phyloP scores from a whole-genome alignment of 2,797 vertebrate genomes.

The Sebastes hubbsi region DNA sequence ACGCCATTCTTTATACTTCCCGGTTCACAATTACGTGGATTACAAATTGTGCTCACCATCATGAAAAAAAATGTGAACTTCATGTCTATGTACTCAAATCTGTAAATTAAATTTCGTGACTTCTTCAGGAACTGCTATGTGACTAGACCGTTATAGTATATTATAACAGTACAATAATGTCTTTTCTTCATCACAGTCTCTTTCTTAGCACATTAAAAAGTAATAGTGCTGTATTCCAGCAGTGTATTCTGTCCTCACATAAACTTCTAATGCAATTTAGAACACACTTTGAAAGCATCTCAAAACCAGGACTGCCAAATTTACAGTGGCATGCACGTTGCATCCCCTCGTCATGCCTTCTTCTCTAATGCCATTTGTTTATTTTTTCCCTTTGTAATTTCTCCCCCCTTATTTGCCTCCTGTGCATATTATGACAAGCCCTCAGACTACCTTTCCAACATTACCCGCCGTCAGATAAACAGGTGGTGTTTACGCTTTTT shows the following conservation, averaged over 20 bases:
- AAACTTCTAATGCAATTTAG: constrained; percentile 25
- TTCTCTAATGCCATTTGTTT: constrained; percentile 58
- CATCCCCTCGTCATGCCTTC: constrained; percentile 8
- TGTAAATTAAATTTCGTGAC: too few relatives aligned
- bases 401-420: constrained; percentile 42
- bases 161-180: background rate
- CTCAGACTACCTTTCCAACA: constrained; percentile 59
- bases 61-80: too few relatives aligned
- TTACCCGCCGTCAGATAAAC: constrained; percentile 70
- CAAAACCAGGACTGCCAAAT: constrained; percentile 21
- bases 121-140: too few relatives aligned
- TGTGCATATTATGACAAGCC: constrained; percentile 67
- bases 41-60: too few relatives aligned
- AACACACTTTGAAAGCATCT: constrained; percentile 49
- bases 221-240: background rate
- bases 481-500: constrained; percentile 78
- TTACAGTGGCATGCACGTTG: constrained; percentile 11
- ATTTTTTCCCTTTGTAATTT: constrained; percentile 49
- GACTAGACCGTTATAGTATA: background rate
- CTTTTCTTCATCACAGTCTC: background rate
- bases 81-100: too few relatives aligned
- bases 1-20: too few relatives aligned
- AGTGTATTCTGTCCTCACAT: constrained; percentile 7
- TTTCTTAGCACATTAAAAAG: background rate
- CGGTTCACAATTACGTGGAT: too few relatives aligned